Base-by-base conservation (phyloP, 1,140 invertebrate species). In the Andrena cerasifolii region DNA sequence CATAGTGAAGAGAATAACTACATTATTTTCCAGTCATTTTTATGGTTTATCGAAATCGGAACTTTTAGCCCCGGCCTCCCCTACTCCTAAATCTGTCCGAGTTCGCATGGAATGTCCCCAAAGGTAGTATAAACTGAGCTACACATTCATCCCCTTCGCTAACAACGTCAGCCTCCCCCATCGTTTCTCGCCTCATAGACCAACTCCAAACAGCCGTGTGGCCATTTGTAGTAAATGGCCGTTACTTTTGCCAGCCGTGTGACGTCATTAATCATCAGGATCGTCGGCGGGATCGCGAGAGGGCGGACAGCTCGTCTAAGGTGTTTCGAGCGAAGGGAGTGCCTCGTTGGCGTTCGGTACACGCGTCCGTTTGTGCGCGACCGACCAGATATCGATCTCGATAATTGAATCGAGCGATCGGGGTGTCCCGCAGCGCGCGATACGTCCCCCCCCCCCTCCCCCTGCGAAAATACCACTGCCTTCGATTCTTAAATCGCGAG, bases 321-420 rank as follows among this genome's bases (percentile, higher is more conserved):
- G 59, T 78, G 75, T 78, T 78, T 66, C 68, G 49, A 62, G 62
- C 62, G 49, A 78, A 54, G 73, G 66, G 66, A 78, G 79, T 76
- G 77, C 51, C 51, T 56, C 14, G 36, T 66, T 26, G 33, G 65
- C 33, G 62, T 49, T 47, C 49, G 31, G 47, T 56, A 65, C 40
- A 51, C 54, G 68, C 63, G 26, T 62, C 31, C 54, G 40, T 72
- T 43, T 66, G 21, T 66, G 61, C 67, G 56, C 75, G 63, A 31
- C 66, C 45, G 36, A 7, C 33, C 21, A 75, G 81, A 86, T 86
- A 86, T 59, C 67, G 81, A 85, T 86, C 84, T 83, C 63, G 85
- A 79, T 86, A 87, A 87, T 87, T 86, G 85, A 84, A 87, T 87
- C 85, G 71, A 58, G 54, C 79, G 78, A 85, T 86, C 78, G 76